A percentile compares a stretch with the other conserved stretches of the same genome.
Evolutionary conservation across 92 coral and sea anemone species (phyloP).

Genomic region (Anthopleura xanthogrammica): DNA sequence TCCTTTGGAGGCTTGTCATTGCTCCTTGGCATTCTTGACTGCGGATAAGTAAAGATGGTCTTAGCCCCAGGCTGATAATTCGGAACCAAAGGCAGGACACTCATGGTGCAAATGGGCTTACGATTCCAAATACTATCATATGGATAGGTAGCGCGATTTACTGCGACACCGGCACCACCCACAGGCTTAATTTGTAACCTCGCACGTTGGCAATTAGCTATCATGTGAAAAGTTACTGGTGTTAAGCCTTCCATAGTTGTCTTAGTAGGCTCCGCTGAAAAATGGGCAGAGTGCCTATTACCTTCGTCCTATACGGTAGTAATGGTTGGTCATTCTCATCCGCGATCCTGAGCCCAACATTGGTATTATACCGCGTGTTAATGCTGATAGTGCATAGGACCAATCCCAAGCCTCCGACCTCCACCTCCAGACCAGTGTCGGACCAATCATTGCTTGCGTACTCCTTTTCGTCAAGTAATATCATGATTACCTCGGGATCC

Average conservation of each 20-base stretch:
- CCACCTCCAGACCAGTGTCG: neutral
- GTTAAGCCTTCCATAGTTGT: neutral
- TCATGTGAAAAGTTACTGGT: neutral
- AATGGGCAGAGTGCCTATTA: neutral
- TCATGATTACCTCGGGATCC: too few relatives aligned
- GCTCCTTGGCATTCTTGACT: too few relatives aligned
- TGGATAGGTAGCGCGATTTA: too few relatives aligned
- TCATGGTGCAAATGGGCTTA: neutral
- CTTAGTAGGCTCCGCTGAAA: neutral
- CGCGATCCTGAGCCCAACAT: neutral
- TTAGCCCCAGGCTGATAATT: neutral
- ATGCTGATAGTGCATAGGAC: neutral
- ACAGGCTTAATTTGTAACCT: neutral
- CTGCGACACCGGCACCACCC: neutral
- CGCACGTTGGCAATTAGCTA: neutral
- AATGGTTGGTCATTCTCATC: neutral
- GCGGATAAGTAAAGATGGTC: too few relatives aligned
- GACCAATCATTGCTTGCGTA: neutral
- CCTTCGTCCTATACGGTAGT: neutral
- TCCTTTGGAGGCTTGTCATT: too few relatives aligned
- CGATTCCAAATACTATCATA: neutral
- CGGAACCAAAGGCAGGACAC: neutral
- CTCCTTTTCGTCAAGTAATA: neutral
- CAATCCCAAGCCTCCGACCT: neutral
- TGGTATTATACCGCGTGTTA: neutral